These are phyloP conservation scores for Ictidomys tridecemlineatus DNA, from an alignment of 2,113 vertebrate genomes.

Conservation along the genomic window DNA sequence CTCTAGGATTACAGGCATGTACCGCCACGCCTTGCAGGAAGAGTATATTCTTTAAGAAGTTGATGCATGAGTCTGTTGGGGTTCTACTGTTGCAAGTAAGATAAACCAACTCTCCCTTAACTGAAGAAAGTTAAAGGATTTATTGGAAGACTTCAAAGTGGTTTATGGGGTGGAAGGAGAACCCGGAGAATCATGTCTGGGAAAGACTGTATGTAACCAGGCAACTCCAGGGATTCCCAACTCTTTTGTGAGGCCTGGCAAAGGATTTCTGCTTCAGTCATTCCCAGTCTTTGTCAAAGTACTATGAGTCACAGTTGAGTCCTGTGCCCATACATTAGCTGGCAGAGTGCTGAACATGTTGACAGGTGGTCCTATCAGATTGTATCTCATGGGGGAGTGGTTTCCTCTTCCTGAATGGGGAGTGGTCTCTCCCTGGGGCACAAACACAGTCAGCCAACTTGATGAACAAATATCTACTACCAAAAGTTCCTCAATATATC, in stretches of 20 bases:
- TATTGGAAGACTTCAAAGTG: not conserved
- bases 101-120: conserved; percentile 23
- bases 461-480: not conserved
- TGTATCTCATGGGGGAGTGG: not conserved
- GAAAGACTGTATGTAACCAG: not conserved
- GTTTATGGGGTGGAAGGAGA: not conserved
- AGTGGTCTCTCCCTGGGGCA: not conserved
- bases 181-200: not conserved
- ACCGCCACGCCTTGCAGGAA: not conserved
- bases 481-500: conserved; percentile 36
- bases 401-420: not conserved
- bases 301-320: not conserved
- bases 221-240: not conserved
- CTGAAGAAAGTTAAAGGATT: not conserved
- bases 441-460: not conserved
- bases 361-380: not conserved
- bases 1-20: no score
- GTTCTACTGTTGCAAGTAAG: conserved; percentile 25
- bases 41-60: not conserved
- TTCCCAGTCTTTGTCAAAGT: not conserved
- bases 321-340: not conserved
- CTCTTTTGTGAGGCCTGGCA: not conserved
- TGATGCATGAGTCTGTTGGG: not conserved
- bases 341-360: not conserved
- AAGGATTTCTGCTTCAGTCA: not conserved